Evolutionary conservation across 2,113 vertebrate species (phyloP), one percentile per base, ranked within the genome.

Genomic region (Dasyornis broadbenti): DNA sequence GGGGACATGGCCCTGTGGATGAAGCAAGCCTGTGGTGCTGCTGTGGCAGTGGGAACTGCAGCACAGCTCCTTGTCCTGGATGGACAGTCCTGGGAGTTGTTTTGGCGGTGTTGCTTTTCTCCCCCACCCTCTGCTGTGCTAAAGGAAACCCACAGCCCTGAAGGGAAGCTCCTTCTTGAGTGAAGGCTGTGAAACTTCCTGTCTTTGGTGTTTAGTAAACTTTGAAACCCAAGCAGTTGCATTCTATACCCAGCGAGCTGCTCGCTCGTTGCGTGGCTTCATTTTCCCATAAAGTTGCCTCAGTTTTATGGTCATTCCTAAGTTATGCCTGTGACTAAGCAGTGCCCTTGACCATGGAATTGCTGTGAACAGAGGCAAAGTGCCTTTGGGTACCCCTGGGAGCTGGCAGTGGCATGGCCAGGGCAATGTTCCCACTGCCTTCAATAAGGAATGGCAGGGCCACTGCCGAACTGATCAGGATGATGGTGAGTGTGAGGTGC

Each of bases 301-400:
- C 13, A 1, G 39, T 39, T 80, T 61, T 78, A 6, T 12, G 49
- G 30, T 13, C 4, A 0, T 60, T 54, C 40, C 53, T 20, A 5
- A 61, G 12, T 1, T 9, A 13, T 24, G 8, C 11, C 0, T 15
- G 1, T 69, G 39, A 13, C 42, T 20, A 0, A 57, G 17, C 37
- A 18, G 22, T 0, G 0, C 45, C 59, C 44, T 35, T 35, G 64
- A 8, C 19, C 1, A 0, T 15, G 2, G 24, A 22, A 15, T 23
- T 47, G 39, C 27, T 35, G 4, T 15, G 26, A 40, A 0, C 49
- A 28, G 60, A 35, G 24, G 37, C 18, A 19, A 4, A 8, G 31
- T 1, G 0, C 42, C 47, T 40, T 3, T 39, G 73, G 47, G 31
- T 13, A 17, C 5, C 27, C 28, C 9, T 0, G 0, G 70, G 33